phyloP scores from a whole-genome alignment of 2,113 vertebrate genomes.

The Paradoxurus hermaphroditus region DNA sequence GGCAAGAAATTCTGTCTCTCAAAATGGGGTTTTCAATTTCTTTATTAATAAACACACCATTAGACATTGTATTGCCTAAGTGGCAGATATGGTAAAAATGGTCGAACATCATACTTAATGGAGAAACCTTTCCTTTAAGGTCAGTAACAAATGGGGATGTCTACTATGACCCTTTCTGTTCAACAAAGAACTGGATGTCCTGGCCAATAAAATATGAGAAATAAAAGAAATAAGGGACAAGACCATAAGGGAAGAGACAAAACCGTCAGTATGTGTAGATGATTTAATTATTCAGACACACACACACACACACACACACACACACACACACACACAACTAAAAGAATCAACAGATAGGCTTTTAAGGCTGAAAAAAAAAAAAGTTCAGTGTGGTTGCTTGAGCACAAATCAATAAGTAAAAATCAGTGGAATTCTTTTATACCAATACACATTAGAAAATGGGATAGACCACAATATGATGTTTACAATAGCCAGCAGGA shows the following conservation, averaged over 20 bases:
- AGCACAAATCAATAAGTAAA: constrained; percentile 23
- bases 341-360: constrained; percentile 3
- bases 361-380: not conserved
- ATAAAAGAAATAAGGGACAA: constrained; percentile 37
- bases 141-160: constrained; percentile 11
- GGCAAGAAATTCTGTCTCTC: constrained; percentile 53
- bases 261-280: not conserved
- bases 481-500: not conserved
- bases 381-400: not conserved
- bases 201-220: constrained; percentile 26
- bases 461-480: not conserved
- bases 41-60: constrained; percentile 65
- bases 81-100: constrained; percentile 34
- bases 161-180: constrained; percentile 17
- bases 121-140: constrained; percentile 51
- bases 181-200: constrained; percentile 1
- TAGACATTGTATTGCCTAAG: constrained; percentile 30
- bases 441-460: not conserved
- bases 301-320: not conserved
- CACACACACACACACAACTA: not conserved
- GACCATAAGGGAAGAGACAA: not conserved
- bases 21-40: constrained; percentile 58
- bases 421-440: constrained; percentile 3
- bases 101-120: constrained; percentile 26
- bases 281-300: constrained; percentile 38